phyloP scores from a whole-genome alignment of 1,140 invertebrate species.

The Pogonognathellus flavescens region DNA sequence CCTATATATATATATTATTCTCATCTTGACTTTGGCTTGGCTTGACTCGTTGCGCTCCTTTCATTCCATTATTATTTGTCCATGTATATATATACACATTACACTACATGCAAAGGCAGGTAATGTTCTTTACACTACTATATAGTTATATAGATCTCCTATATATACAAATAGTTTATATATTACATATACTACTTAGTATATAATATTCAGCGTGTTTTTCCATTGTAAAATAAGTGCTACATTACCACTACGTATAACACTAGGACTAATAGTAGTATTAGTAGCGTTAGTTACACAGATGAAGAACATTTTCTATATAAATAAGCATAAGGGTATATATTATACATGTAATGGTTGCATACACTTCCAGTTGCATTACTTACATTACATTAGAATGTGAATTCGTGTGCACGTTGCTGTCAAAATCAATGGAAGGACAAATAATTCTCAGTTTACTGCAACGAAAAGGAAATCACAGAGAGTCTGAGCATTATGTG shows the following conservation, averaged over 20 bases:
- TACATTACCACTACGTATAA: no score
- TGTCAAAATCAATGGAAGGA: constrained; percentile 39
- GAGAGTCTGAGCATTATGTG: neutral
- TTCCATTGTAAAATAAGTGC: no score
- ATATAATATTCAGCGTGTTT: neutral
- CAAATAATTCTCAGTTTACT: constrained; percentile 47
- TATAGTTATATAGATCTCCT: neutral
- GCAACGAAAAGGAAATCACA: constrained; percentile 44
- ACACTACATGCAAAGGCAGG: no score
- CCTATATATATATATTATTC: neutral
- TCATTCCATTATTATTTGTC: constrained; percentile 5
- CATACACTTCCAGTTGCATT: neutral
- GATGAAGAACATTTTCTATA: no score
- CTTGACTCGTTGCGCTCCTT: constrained; percentile 28
- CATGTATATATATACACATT: neutral
- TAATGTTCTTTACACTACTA: neutral
- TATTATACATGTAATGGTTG: neutral
- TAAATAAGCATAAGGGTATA: no score
- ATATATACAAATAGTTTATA: neutral
- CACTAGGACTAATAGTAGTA: no score
- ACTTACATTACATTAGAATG: constrained; percentile 15
- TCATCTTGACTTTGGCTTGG: constrained; percentile 12
- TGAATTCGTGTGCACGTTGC: constrained; percentile 45
- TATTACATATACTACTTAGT: neutral
- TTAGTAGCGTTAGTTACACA: no score